Conservation (phyloP, 2,113 vertebrate species). For the Diphyllodes magnificus region DNA sequence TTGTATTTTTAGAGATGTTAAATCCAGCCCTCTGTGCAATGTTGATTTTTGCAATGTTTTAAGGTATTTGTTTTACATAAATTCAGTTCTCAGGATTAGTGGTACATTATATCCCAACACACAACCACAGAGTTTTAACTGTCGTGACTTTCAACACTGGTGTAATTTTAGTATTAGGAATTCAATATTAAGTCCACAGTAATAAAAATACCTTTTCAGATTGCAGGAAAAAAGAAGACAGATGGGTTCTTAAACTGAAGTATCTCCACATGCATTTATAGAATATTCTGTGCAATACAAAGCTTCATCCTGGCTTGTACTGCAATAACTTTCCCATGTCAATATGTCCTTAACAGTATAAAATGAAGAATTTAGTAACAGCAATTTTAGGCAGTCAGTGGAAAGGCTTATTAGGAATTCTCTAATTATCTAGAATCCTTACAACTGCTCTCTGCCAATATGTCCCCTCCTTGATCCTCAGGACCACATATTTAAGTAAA, state of each 20-base stretch:
- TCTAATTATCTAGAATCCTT: background rate
- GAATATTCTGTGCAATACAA: background rate
- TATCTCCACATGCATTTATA: background rate
- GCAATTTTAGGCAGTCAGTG: background rate
- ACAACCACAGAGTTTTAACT: background rate
- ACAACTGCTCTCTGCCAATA: background rate
- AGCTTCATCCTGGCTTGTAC: background rate
- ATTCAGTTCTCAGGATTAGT: background rate
- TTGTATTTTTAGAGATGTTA: constrained; percentile 8
- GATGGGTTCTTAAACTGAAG: background rate
- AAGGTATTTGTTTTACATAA: background rate
- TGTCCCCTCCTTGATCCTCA: background rate
- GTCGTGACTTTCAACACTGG: background rate
- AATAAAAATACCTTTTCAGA: constrained; percentile 2
- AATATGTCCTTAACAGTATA: background rate
- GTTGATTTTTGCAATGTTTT: background rate
- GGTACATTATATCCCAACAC: background rate
- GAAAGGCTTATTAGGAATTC: constrained; percentile 1
- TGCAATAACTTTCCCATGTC: background rate
- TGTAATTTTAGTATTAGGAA: background rate
- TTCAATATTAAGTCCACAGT: background rate
- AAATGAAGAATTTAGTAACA: background rate
- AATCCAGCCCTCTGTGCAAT: background rate
- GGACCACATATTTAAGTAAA: background rate
- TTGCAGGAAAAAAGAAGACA: background rate